Evolutionary conservation across 2,888 invertebrate species (phyloP).

Genomic region (Homarus gammarus): DNA sequence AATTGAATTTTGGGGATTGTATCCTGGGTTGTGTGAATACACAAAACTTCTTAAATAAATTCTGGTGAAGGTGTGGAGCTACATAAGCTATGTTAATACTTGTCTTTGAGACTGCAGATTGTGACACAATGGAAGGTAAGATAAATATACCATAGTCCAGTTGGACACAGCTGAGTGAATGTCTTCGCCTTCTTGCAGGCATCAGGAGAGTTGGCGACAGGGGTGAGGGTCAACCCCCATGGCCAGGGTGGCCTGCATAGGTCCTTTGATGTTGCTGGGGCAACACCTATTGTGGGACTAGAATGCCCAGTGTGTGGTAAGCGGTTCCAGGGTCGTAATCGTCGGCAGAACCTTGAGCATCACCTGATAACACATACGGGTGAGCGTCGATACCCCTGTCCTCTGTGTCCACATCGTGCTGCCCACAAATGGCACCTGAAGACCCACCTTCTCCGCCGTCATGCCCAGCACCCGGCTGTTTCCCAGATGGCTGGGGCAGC

Average conservation of each 20-base stretch:
- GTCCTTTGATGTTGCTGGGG: constrained; percentile 66
- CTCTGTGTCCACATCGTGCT: constrained; percentile 72
- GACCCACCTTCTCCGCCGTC: constrained; percentile 72
- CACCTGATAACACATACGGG: constrained; percentile 75
- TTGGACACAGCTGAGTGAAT: constrained; percentile 70
- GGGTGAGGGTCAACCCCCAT: constrained; percentile 55
- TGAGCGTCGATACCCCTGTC: constrained; percentile 72
- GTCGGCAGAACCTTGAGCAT: constrained; percentile 74
- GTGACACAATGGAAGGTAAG: constrained; percentile 44
- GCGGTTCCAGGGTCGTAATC: constrained; percentile 73
- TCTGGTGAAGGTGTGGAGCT: background rate
- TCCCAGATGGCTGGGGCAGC: constrained; percentile 45
- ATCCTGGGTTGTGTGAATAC: background rate
- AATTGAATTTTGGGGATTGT: background rate
- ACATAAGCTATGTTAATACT: background rate
- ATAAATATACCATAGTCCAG: constrained; percentile 42
- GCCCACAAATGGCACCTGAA: constrained; percentile 76
- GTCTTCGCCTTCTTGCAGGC: constrained; percentile 75
- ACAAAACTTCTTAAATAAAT: background rate
- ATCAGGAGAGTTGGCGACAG: constrained; percentile 67
- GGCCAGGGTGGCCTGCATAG: constrained; percentile 60
- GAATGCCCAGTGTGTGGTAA: constrained; percentile 75
- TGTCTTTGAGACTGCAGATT: background rate
- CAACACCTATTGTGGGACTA: constrained; percentile 62
- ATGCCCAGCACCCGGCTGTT: constrained; percentile 63